Percentiles rank a stretch among this genome's conserved stretches.
Evolutionary conservation across 2,888 invertebrate genomes (phyloP).

Genomic region (Apotomis capreana): DNA sequence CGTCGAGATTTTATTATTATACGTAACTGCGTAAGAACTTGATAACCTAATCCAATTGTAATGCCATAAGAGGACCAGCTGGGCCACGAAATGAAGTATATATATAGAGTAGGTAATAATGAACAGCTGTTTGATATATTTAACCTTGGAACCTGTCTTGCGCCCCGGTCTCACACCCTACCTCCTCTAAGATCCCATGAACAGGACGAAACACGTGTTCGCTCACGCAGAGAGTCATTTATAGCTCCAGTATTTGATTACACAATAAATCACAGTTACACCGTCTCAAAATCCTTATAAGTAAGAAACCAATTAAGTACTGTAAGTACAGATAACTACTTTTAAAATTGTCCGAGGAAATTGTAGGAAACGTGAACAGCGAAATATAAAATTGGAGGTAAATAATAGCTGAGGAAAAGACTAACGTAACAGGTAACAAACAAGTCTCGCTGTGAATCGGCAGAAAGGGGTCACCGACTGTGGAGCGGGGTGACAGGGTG

Average conservation of each 20-base stretch:
- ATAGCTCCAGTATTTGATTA: constrained; percentile 52
- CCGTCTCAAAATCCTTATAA: constrained; percentile 15
- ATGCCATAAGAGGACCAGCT: constrained; percentile 5
- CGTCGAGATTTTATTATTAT: constrained; percentile 38
- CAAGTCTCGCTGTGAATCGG: constrained; percentile 62
- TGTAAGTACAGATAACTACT: constrained; percentile 1
- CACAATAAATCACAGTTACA: constrained; percentile 45
- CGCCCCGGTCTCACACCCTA: constrained; percentile 56
- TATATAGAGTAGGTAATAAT: constrained; percentile 40
- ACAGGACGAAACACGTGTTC: constrained; percentile 67
- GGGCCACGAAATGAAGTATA: constrained; percentile 5
- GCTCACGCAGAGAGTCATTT: constrained; percentile 69
- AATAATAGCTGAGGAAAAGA: constrained; percentile 38
- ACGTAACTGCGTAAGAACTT: constrained; percentile 23
- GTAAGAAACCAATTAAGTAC: constrained; percentile 18
- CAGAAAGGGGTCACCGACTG: constrained; percentile 79
- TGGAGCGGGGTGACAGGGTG: constrained; percentile 57
- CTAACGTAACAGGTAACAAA: constrained; percentile 70
- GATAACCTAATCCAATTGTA: constrained; percentile 30
- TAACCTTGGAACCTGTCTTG: constrained; percentile 68
- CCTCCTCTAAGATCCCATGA: constrained; percentile 54
- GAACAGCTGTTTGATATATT: constrained; percentile 58
- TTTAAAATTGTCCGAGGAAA: constrained; percentile 10
- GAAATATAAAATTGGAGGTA: constrained; percentile 19
- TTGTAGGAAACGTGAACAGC: constrained; percentile 1